These are phyloP conservation scores for Micronycteris hirsuta DNA, from an alignment of 2,113 vertebrate genomes.

Conservation along the genomic window DNA sequence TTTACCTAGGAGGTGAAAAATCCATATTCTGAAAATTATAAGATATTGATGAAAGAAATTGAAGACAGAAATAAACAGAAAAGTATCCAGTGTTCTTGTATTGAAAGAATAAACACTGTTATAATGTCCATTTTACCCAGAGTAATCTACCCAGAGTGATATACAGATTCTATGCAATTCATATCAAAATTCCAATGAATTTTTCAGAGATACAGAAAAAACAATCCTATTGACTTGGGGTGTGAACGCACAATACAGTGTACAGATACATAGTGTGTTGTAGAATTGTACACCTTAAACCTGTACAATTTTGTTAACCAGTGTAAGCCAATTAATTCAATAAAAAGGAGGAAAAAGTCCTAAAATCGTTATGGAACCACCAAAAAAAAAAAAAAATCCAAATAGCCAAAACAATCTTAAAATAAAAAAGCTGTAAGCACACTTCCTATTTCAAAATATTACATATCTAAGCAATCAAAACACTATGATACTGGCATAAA, in stretches of 20 bases:
- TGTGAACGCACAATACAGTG: background rate
- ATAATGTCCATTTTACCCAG: background rate
- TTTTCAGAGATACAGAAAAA: background rate
- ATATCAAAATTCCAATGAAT: background rate
- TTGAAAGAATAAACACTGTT: background rate
- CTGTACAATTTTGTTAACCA: background rate
- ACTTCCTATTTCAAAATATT: background rate
- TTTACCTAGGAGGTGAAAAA: background rate
- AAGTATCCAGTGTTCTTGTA: background rate
- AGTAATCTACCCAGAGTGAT: background rate
- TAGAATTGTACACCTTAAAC: background rate
- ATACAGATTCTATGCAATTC: background rate
- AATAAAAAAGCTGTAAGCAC: background rate
- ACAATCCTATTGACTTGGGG: background rate
- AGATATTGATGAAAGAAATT: background rate
- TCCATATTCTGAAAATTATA: background rate
- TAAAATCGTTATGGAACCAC: background rate
- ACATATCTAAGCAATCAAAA: background rate
- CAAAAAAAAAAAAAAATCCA: background rate
- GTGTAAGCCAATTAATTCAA: background rate
- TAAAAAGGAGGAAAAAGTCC: background rate
- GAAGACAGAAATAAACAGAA: background rate
- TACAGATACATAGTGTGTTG: background rate
- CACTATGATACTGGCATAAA: too few species aligned
- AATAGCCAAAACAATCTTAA: background rate